phyloP scores from a whole-genome alignment of 1,140 invertebrate species.

The Littorina saxatilis region DNA sequence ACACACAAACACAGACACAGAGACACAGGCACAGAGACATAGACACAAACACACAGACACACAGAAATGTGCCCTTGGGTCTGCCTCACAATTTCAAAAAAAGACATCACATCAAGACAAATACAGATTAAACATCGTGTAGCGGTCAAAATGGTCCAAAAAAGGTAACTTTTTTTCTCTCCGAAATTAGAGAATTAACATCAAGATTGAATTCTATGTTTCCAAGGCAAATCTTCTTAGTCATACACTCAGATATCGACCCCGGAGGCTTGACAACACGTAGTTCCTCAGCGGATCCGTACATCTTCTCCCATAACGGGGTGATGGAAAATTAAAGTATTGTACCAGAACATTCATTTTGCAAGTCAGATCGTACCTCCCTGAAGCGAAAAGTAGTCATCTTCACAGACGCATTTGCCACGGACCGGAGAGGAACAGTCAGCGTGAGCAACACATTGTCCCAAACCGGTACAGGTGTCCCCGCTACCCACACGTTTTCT shows the following conservation, averaged over 20 bases:
- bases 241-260: background rate
- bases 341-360: too few relatives aligned
- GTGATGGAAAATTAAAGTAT: too few relatives aligned
- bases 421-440: conserved; percentile 37
- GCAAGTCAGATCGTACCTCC: conserved; percentile 15
- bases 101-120: background rate
- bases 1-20: background rate
- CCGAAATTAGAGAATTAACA: too few relatives aligned
- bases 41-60: background rate
- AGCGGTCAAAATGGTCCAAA: too few relatives aligned
- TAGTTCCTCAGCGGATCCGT: too few relatives aligned
- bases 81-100: background rate
- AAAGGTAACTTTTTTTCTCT: too few relatives aligned
- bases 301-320: too few relatives aligned
- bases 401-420: conserved; percentile 40
- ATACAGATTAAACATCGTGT: background rate
- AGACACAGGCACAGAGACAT: background rate
- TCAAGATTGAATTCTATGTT: too few relatives aligned
- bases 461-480: conserved; percentile 23
- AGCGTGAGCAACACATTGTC: conserved; percentile 36
- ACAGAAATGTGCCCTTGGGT: too few relatives aligned
- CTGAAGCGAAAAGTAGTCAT: conserved; percentile 20
- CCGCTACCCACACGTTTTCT: conserved; percentile 3
- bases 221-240: background rate
- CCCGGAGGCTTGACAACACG: background rate